Evolutionary conservation across 2,888 invertebrate genomes (phyloP).

Genomic region (Yponomeuta cagnagella): DNA sequence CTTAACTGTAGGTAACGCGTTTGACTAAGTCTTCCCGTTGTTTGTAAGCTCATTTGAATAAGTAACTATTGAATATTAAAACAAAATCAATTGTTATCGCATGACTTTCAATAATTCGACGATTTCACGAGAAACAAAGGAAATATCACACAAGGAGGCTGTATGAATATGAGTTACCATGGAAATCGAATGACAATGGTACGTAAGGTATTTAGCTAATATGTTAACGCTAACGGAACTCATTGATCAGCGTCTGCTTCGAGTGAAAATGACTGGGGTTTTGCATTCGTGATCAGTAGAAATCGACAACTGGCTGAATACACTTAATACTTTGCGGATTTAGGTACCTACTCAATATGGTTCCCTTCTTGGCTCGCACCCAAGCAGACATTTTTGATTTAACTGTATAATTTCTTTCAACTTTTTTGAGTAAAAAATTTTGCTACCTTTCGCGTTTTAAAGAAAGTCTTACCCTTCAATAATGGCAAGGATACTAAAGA

Average conservation of each 20-base stretch:
- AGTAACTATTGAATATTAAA: not conserved
- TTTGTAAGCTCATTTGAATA: not conserved
- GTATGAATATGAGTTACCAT: not conserved
- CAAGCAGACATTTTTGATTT: slow-evolving; percentile 10
- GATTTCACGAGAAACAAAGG: not conserved
- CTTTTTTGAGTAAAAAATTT: not conserved
- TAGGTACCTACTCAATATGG: slow-evolving; percentile 16
- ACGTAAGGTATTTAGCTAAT: not conserved
- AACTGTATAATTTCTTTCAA: no score
- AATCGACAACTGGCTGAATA: slow-evolving; percentile 59
- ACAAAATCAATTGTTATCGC: not conserved
- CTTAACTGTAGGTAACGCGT: slow-evolving; percentile 70
- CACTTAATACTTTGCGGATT: slow-evolving; percentile 41
- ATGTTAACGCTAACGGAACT: not conserved
- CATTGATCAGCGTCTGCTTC: not conserved
- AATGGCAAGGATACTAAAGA: slow-evolving; percentile 26
- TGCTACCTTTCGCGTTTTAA: not conserved
- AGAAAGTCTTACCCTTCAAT: not conserved
- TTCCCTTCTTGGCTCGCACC: slow-evolving; percentile 15
- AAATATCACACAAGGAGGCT: not conserved
- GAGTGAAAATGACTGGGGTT: slow-evolving; percentile 52
- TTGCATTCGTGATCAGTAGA: slow-evolving; percentile 65
- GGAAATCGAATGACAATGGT: slow-evolving; percentile 2
- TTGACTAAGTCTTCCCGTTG: slow-evolving; percentile 40
- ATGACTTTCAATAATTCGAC: not conserved